These are phyloP conservation scores for Emberiza fucata DNA, from an alignment of 2,113 vertebrate genomes.

Conservation along the genomic window DNA sequence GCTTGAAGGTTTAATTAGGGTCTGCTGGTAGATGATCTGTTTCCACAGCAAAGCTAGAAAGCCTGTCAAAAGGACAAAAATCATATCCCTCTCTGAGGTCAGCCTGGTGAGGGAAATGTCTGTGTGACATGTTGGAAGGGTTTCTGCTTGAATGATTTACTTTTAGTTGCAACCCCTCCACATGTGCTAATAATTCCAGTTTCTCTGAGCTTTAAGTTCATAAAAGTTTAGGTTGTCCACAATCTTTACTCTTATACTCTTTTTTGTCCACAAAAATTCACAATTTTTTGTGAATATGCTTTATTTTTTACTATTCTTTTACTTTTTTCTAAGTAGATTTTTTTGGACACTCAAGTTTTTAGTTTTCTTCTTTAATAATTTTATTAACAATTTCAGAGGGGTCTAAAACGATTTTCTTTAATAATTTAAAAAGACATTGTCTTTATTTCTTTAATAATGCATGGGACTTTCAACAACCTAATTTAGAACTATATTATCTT, in stretches of 20 bases:
- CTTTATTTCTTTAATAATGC: neutral
- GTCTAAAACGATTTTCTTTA: neutral
- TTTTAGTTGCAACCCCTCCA: neutral
- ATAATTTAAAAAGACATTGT: neutral
- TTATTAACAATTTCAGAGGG: neutral
- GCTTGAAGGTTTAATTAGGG: neutral
- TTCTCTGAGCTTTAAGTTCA: neutral
- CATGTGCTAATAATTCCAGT: neutral
- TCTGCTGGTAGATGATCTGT: neutral
- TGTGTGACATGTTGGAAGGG: neutral
- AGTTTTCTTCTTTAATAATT: neutral
- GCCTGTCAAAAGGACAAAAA: neutral
- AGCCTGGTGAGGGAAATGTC: neutral
- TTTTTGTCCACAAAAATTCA: no score
- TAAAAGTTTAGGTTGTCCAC: neutral
- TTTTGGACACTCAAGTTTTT: neutral
- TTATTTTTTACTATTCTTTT: neutral
- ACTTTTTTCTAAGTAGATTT: neutral
- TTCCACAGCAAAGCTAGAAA: neutral
- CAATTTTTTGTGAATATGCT: neutral
- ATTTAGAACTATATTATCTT: neutral
- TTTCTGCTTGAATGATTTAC: neutral
- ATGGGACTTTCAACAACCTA: neutral
- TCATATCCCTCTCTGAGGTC: neutral
- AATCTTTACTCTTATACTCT: no score